Percentiles rank a stretch among this genome's conserved stretches.
Evolutionary conservation across 2,113 vertebrate species (phyloP).

Genomic region (Heterochromis multidens): DNA sequence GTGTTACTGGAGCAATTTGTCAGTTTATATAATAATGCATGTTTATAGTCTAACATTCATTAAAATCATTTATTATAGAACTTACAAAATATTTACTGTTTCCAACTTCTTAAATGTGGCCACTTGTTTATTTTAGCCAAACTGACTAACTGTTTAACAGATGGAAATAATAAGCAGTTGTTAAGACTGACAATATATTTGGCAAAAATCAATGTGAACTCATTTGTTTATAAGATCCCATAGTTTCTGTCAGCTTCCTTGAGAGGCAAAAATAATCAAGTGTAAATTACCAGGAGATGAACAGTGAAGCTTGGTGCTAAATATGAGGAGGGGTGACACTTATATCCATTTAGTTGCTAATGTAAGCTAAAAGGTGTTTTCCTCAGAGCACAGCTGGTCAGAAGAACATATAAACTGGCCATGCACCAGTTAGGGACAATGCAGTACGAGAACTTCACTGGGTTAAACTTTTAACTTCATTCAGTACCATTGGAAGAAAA

Average conservation of each 20-base stretch:
- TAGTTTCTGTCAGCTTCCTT: background rate
- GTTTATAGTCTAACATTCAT: background rate
- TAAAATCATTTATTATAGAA: background rate
- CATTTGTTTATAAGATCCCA: background rate
- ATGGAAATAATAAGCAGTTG: background rate
- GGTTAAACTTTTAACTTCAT: background rate
- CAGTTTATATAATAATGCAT: background rate
- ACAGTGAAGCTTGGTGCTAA: background rate
- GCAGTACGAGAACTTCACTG: background rate
- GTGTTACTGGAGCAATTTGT: background rate
- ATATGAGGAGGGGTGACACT: background rate
- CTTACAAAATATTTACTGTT: accelerated
- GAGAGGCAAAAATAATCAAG: background rate
- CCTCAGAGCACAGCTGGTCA: background rate
- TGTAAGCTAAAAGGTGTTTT: background rate
- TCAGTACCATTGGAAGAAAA: background rate
- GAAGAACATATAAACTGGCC: background rate
- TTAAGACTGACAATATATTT: background rate
- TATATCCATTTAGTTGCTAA: background rate
- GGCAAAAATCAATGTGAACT: background rate
- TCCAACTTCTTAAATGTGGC: background rate
- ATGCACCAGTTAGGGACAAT: background rate
- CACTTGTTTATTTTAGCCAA: background rate
- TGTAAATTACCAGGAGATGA: background rate
- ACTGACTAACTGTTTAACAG: background rate